Evolutionary conservation across 2,113 vertebrate genomes (phyloP), one percentile per base, ranked within the genome.

Genomic region (Hyla sarda): DNA sequence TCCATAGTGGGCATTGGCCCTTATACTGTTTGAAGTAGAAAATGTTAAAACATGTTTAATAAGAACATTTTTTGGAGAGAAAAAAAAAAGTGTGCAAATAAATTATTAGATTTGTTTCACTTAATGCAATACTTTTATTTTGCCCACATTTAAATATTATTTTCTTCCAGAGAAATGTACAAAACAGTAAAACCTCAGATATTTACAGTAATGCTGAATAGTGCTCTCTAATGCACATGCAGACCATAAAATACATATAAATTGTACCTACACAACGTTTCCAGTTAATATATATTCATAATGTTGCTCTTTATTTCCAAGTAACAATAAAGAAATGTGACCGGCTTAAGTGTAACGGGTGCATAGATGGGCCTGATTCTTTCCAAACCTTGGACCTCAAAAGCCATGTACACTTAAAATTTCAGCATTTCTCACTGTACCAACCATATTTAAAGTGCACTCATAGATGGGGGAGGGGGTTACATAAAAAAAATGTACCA

Each of bases 121-220:
- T 47, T 21, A 45, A 74, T 41, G 19, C 37, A 73, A 45, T 48
- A 74, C 30, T 79, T 79, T 56, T 37, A 79, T 79, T 56, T 32
- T 56, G 52, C 76, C 37, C 52, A 79, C 76, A 79, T 79, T 56
- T 79, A 79, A 56, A 79, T 79, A 79, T 77, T 52, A 77, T 34
- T 58, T 34, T 79, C 76, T 79, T 79, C 28, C 50, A 79, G 48
- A 78, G 28, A 78, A 32, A 54, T 58, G 32, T 79, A 79, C 76
- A 79, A 79, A 79, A 79, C 37, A 56, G 52, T 56, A 54, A 78
- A 78, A 78, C 52, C 76, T 32, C 58, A 56, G 9, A 11, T 79
- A 79, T 79, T 79, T 79, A 79, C 76, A 79, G 30, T 79, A 58
- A 79, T 79, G 76, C 76, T 56, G 52, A 79, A 58, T 41, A 58